Conservation (phyloP, 2,797 vertebrate species). For the Darevskia nairensis region DNA sequence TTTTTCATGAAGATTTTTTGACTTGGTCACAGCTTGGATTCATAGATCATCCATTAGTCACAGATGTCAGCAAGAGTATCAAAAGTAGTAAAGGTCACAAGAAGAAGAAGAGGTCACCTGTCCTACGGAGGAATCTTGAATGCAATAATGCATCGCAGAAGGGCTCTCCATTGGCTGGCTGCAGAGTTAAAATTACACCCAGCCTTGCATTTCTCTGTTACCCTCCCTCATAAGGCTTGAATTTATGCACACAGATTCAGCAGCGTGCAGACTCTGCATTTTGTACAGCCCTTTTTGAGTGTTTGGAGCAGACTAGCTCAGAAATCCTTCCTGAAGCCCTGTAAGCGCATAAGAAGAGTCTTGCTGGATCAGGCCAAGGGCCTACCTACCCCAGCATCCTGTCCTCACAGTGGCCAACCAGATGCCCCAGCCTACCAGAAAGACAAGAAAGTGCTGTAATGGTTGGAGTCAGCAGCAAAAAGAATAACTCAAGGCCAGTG, state of each 20-base stretch:
- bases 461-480: too few species aligned
- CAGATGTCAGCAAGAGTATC: conserved; percentile 74
- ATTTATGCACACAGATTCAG: conserved; percentile 1
- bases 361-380: too few species aligned
- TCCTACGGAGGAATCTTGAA: conserved; percentile 74
- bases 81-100: conserved; percentile 72
- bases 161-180: neutral
- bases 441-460: too few species aligned
- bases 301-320: neutral
- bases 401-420: too few species aligned
- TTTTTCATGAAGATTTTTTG: conserved; percentile 69
- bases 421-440: too few species aligned
- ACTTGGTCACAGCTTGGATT: conserved; percentile 72
- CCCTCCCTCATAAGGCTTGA: neutral
- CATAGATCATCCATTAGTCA: conserved; percentile 76
- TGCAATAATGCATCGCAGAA: neutral
- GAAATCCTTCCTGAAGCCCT: neutral
- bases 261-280: neutral
- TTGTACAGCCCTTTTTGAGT: neutral
- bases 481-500: too few species aligned
- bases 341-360: too few species aligned
- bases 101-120: conserved; percentile 66
- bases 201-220: neutral
- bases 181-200: conserved; percentile 31
- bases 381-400: too few species aligned